Conservation (phyloP, 2,113 vertebrate species). For the Caloenas nicobarica region DNA sequence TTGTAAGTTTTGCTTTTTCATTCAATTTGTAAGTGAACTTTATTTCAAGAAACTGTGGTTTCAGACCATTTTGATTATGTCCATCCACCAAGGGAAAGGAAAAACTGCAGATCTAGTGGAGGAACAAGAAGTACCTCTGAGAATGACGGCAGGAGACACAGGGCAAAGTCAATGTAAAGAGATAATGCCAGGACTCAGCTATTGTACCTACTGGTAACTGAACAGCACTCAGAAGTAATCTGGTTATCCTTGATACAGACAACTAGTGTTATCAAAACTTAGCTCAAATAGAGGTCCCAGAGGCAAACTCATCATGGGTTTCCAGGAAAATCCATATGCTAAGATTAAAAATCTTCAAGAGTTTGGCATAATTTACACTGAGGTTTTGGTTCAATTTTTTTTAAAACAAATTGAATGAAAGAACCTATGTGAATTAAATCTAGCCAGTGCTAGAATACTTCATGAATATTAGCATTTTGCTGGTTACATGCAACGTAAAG, state of each 20-base stretch:
- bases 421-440: neutral
- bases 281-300: neutral
- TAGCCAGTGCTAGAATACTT: neutral
- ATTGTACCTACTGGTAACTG: neutral
- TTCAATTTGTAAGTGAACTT: neutral
- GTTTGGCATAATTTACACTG: neutral
- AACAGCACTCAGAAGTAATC: no score
- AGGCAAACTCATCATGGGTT: neutral
- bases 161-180: neutral
- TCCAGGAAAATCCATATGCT: neutral
- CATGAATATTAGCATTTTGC: neutral
- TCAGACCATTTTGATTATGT: neutral
- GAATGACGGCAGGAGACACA: rapidly evolving
- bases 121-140: neutral
- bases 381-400: neutral
- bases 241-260: neutral
- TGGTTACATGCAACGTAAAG: neutral
- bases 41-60: neutral
- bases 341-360: neutral
- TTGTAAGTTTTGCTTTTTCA: neutral
- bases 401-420: neutral
- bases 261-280: neutral
- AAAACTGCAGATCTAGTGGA: neutral
- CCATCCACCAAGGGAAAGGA: neutral
- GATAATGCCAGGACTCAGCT: neutral